Evolutionary conservation across 1,140 invertebrate species (phyloP), one percentile per base, ranked within the genome.

Genomic region (Aporrectodea caliginosa): DNA sequence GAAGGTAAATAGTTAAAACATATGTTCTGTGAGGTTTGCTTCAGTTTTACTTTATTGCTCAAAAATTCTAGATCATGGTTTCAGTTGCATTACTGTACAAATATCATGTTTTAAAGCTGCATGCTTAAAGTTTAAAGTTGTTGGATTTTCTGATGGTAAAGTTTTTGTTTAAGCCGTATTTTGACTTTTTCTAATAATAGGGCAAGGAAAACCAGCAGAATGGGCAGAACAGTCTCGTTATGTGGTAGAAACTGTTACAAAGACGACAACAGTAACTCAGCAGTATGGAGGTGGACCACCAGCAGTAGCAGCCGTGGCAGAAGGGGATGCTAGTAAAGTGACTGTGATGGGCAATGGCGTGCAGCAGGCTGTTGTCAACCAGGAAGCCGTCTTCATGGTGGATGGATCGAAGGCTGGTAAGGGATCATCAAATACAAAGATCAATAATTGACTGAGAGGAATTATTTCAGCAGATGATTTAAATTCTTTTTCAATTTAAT

Each of bases 331-430:
- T 1, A 91, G 89, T 33, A 97, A 96, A 88, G 94, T 98, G 12
- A 92, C 92, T 72, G 93, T 92, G 84, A 97, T 97, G 89, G 97
- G 97, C 82, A 93, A 95, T 92, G 97, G 96, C 0, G 88, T 98
- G 81, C 97, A 98, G 90, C 96, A 96, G 86, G 96, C 96, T 12
- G 95, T 95, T 84, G 87, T 97, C 71, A 93, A 94, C 84, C 95
- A 97, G 86, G 94, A 96, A 87, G 96, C 97, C 86, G 92, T 93
- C 83, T 98, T 99, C 85, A 95, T 92, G 22, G 93, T 99, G n/a
- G 93, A 93, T 83, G 93, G 93, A 35, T 91, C 91, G 69, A 92
- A 95, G 87, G 96, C 96, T 69, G 97, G 97, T 97, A 89, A 87
- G 89, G 86, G 76, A 43, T 88, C 70, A 75, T 43, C 0, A 58